These are phyloP conservation scores for Erannis defoliaria DNA, from an alignment of 2,888 invertebrate species.

Conservation along the genomic window DNA sequence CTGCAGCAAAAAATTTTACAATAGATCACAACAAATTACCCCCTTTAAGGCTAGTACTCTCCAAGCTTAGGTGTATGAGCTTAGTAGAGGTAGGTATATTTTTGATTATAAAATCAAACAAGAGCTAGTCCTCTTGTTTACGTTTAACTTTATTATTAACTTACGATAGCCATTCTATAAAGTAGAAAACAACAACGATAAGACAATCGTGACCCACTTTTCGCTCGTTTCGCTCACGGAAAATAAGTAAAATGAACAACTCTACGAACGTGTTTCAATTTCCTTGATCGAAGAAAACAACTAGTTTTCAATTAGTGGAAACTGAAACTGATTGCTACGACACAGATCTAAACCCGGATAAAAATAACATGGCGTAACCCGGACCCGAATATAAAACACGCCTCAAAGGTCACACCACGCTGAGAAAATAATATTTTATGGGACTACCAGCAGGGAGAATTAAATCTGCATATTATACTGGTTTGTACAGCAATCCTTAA, in stretches of 20 bases:
- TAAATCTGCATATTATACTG: too few species aligned
- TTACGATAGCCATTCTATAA: too few species aligned
- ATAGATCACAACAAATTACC: too few species aligned
- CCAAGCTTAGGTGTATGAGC: too few species aligned
- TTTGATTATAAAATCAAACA: too few species aligned
- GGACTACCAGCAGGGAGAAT: too few species aligned
- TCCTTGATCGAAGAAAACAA: constrained; percentile 32
- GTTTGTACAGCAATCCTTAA: too few species aligned
- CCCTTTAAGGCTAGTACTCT: too few species aligned
- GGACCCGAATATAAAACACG: constrained; percentile 11
- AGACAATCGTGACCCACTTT: background rate
- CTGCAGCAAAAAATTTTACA: too few species aligned
- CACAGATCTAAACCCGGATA: constrained; percentile 15
- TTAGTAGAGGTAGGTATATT: too few species aligned
- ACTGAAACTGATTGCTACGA: constrained; percentile 7
- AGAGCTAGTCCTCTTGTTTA: too few species aligned
- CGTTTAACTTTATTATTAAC: too few species aligned
- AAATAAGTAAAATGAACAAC: constrained; percentile 16
- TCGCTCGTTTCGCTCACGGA: background rate
- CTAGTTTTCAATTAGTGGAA: constrained; percentile 21
- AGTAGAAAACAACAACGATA: background rate
- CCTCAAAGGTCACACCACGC: background rate
- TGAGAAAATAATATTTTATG: constrained; percentile 5
- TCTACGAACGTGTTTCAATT: constrained; percentile 15
- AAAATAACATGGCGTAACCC: constrained; percentile 8